Evolutionary conservation across 2,888 invertebrate genomes (phyloP).

Genomic region (Ormyrus pomaceus): DNA sequence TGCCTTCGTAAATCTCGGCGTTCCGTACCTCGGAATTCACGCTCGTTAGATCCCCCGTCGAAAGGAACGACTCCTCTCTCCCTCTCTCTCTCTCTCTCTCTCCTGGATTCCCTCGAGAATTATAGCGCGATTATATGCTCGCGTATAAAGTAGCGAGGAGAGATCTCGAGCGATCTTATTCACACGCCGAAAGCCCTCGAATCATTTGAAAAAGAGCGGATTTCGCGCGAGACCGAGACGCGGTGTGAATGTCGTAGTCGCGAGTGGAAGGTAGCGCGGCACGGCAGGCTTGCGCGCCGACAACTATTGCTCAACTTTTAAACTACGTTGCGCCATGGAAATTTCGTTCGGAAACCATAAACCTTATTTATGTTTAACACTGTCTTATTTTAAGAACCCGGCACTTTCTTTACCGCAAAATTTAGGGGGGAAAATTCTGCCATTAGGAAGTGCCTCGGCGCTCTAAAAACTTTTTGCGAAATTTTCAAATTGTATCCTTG

Average conservation of each 20-base stretch:
- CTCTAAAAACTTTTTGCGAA: conserved; percentile 16
- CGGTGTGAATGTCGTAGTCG: not conserved
- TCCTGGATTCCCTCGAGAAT: conserved; percentile 53
- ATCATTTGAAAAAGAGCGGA: conserved; percentile 32
- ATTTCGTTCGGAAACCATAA: conserved; percentile 50
- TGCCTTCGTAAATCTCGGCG: not conserved
- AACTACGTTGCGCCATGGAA: conserved; percentile 41
- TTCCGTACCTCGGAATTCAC: conserved; percentile 57
- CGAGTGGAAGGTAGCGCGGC: not conserved
- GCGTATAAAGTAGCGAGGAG: conserved; percentile 30
- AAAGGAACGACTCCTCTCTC: conserved; percentile 43
- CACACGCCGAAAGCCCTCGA: conserved; percentile 39
- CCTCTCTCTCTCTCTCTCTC: conserved; percentile 26
- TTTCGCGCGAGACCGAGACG: conserved; percentile 13
- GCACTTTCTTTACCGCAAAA: conserved; percentile 37
- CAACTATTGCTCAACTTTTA: conserved; percentile 41
- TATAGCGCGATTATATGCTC: conserved; percentile 47
- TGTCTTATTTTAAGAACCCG: conserved; percentile 35
- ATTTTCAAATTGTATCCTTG: conserved; percentile 6
- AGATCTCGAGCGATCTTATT: conserved; percentile 39
- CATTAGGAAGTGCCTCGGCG: conserved; percentile 20
- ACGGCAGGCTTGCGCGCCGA: not conserved
- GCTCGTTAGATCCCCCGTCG: conserved; percentile 58
- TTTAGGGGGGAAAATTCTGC: conserved; percentile 17
- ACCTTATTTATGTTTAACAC: conserved; percentile 37